phyloP scores from a whole-genome alignment of 2,888 invertebrate genomes.

The Drosophila setosimentum region DNA sequence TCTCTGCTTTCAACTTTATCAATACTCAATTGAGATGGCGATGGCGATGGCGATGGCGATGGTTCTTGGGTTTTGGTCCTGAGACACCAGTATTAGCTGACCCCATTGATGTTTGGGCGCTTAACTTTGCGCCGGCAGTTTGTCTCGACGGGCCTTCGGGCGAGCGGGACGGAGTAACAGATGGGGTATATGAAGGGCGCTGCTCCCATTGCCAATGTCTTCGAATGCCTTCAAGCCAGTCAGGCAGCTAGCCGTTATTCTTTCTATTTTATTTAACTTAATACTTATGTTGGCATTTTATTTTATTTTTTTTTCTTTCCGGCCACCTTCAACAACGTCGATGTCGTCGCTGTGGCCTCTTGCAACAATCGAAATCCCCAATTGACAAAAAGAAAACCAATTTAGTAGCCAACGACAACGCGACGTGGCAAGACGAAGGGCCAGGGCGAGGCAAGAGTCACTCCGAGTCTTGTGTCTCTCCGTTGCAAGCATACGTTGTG shows the following conservation, averaged over 20 bases:
- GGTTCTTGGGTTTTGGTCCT: conserved; percentile 14
- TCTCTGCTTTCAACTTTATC: conserved; percentile 80
- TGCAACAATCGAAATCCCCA: conserved; percentile 84
- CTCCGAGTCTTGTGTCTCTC: conserved; percentile 16
- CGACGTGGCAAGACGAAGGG: conserved; percentile 18
- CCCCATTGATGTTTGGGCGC: conserved; percentile 80
- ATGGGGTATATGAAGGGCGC: not conserved
- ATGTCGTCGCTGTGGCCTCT: conserved; percentile 73
- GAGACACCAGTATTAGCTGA: conserved; percentile 72
- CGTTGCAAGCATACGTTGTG: conserved; percentile 59
- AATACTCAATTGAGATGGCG: conserved; percentile 83
- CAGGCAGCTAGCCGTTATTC: conserved; percentile 50
- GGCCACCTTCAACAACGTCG: conserved; percentile 41
- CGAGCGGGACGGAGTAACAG: not conserved
- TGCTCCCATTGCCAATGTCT: not conserved
- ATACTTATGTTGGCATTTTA: conserved; percentile 75
- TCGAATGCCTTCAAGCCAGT: conserved; percentile 24
- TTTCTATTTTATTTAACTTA: conserved; percentile 75
- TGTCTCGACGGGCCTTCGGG: conserved; percentile 67
- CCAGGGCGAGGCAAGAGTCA: not conserved
- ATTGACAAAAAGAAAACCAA: conserved; percentile 85
- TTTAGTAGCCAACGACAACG: conserved; percentile 83
- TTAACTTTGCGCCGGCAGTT: conserved; percentile 81
- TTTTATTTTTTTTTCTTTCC: conserved; percentile 34
- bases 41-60: conserved; percentile 1